phyloP scores from a whole-genome alignment of 2,113 vertebrate species.

The Catharus bicknelli region DNA sequence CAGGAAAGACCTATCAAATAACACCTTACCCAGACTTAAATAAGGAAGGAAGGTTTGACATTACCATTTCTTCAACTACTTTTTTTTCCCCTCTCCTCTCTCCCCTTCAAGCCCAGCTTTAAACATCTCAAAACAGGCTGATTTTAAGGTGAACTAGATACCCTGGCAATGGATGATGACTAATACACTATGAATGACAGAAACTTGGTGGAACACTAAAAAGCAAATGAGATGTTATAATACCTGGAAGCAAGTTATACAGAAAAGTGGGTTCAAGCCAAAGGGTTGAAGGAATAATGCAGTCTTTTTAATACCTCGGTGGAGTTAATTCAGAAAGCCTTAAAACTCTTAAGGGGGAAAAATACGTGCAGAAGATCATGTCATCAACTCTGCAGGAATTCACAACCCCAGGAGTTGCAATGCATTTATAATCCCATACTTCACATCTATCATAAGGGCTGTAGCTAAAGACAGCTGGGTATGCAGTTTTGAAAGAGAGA shows the following conservation, averaged over 20 bases:
- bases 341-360: not conserved
- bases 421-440: not conserved
- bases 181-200: constrained; percentile 53
- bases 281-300: constrained; percentile 18
- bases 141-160: constrained; percentile 31
- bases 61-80: not conserved
- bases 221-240: constrained; percentile 25
- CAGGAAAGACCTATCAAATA: not conserved
- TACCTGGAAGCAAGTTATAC: constrained; percentile 1
- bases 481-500: not conserved
- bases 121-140: not conserved
- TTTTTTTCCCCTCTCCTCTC: not conserved
- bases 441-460: not conserved
- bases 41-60: not conserved
- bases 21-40: not conserved
- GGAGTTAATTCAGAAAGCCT: constrained; percentile 18
- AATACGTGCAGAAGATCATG: not conserved
- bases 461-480: not conserved
- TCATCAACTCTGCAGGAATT: not conserved
- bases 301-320: not conserved
- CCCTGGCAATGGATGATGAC: constrained; percentile 15
- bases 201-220: constrained; percentile 41
- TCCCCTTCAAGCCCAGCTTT: not conserved
- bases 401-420: not conserved
- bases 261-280: constrained; percentile 2